Evolutionary conservation across 1,140 invertebrate genomes (phyloP).

Genomic region (Gryllus bimaculatus): DNA sequence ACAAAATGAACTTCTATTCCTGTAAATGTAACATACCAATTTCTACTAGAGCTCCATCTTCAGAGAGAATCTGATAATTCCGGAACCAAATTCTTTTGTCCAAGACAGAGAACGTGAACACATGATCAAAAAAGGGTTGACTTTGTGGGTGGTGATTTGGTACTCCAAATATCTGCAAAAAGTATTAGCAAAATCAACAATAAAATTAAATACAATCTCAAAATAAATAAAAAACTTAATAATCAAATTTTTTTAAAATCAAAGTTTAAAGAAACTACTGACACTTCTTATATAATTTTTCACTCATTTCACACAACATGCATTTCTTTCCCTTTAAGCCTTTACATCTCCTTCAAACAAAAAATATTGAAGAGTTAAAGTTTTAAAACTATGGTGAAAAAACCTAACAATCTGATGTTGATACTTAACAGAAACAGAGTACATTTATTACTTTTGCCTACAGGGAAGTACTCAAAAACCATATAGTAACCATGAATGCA

Average conservation of each 20-base stretch:
- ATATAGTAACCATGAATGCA: no score
- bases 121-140: constrained; percentile 98
- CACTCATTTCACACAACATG: no score
- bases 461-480: no score
- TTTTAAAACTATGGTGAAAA: no score
- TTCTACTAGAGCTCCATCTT: constrained; percentile 90
- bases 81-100: constrained; percentile 97
- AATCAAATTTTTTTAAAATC: background rate
- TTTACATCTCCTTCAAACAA: no score
- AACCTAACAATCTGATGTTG: no score
- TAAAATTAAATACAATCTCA: background rate
- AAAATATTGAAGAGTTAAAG: no score
- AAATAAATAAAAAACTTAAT: background rate
- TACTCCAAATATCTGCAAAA: constrained; percentile 80
- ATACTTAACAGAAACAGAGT: no score
- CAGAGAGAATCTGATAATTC: constrained; percentile 95
- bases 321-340: no score
- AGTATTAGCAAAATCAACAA: constrained; percentile 16
- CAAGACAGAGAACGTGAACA: constrained; percentile 84
- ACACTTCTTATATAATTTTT: no score
- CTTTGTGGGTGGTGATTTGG: constrained; percentile 96
- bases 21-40: constrained; percentile 49
- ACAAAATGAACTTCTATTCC: background rate
- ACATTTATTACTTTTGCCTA: no score
- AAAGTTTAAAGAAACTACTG: background rate